Percentiles rank a stretch among this genome's conserved stretches.
Evolutionary conservation across 2,113 vertebrate species (phyloP).

Genomic region (Haliaeetus leucogaster): DNA sequence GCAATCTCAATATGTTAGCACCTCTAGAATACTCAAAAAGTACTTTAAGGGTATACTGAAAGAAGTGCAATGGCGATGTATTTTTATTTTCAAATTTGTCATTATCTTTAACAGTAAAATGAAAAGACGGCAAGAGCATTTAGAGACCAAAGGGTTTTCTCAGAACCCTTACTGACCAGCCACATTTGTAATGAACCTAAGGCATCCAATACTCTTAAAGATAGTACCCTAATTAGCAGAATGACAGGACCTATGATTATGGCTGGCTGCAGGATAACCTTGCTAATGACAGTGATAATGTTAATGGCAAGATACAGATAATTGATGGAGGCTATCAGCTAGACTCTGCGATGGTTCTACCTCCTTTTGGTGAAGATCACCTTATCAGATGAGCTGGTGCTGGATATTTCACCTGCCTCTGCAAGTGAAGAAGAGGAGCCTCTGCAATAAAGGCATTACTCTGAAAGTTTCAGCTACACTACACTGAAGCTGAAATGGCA

Average conservation of each 20-base stretch:
- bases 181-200: background rate
- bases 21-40: background rate
- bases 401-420: background rate
- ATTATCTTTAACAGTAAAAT: background rate
- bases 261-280: background rate
- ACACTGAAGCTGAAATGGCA: background rate
- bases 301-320: background rate
- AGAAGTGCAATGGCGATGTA: background rate
- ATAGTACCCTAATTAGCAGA: background rate
- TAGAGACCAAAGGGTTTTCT: background rate
- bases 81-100: background rate
- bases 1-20: background rate
- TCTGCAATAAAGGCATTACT: background rate
- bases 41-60: background rate
- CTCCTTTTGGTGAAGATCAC: background rate
- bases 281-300: background rate
- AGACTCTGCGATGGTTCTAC: background rate
- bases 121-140: background rate
- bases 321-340: background rate
- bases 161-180: background rate
- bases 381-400: background rate
- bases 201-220: background rate
- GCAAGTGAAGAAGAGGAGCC: background rate
- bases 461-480: background rate
- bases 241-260: background rate